A percentile compares a stretch with the other conserved stretches of the same genome.
These are phyloP conservation scores for Platycheirus rosarum DNA, from an alignment of 2,888 invertebrate species.

Conservation along the genomic window DNA sequence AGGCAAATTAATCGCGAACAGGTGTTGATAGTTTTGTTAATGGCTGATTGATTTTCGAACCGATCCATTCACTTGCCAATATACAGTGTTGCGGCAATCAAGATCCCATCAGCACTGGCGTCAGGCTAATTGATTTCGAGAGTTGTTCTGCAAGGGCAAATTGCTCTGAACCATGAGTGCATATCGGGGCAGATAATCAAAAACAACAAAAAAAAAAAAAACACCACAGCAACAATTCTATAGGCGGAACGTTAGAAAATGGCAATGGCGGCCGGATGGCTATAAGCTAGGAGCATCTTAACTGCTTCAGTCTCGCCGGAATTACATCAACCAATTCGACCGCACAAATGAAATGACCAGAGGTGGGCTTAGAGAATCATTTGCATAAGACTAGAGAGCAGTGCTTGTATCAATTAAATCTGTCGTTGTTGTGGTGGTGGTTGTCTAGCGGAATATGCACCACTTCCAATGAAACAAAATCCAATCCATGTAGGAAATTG, in stretches of 20 bases:
- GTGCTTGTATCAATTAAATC: conserved; percentile 66
- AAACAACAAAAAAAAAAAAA: conserved; percentile 1
- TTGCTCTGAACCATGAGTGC: conserved; percentile 42
- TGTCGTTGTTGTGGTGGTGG: conserved; percentile 32
- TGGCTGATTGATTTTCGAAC: conserved; percentile 72
- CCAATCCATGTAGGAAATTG: conserved; percentile 49
- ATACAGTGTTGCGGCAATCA: conserved; percentile 53
- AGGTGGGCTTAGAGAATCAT: conserved; percentile 42
- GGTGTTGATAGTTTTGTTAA: conserved; percentile 77
- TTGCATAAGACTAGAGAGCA: conserved; percentile 50
- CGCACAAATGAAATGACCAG: conserved; percentile 53
- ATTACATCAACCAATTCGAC: conserved; percentile 52
- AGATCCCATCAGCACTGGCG: conserved; percentile 64
- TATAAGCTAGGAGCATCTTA: conserved; percentile 44
- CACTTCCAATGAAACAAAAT: conserved; percentile 51
- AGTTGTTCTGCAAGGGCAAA: conserved; percentile 50
- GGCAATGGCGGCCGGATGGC: conserved; percentile 4
- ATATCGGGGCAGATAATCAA: conserved; percentile 46
- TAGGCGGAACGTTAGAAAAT: conserved; percentile 25
- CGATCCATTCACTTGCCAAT: conserved; percentile 44
- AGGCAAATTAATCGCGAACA: conserved; percentile 76
- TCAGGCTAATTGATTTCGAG: conserved; percentile 70
- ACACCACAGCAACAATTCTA: conserved; percentile 6
- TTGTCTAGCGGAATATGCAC: conserved; percentile 37
- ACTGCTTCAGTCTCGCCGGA: conserved; percentile 16